Conservation (phyloP, 2,888 invertebrate genomes). For the Gymnoscelis rufifasciata region DNA sequence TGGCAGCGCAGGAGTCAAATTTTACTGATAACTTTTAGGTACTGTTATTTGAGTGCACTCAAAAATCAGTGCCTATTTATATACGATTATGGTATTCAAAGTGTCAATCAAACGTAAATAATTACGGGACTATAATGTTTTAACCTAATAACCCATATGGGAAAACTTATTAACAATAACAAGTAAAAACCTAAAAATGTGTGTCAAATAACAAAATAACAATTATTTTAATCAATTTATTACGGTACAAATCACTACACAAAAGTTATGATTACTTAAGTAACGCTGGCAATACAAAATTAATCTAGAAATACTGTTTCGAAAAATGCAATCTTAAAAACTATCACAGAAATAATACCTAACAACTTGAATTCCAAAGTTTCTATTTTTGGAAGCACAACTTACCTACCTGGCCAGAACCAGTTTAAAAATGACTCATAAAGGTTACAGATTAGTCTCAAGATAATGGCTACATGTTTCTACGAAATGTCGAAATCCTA, state of each 20-base stretch:
- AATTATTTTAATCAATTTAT: constrained; percentile 44
- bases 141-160: constrained; percentile 49
- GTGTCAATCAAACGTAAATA: constrained; percentile 65
- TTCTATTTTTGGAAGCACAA: constrained; percentile 45
- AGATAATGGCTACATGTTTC: constrained; percentile 21
- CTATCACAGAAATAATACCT: constrained; percentile 57
- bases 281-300: constrained; percentile 53
- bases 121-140: constrained; percentile 42
- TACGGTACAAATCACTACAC: constrained; percentile 53
- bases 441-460: constrained; percentile 27
- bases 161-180: constrained; percentile 41
- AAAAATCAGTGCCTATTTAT: constrained; percentile 27
- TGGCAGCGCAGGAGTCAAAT: constrained; percentile 32
- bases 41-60: constrained; percentile 29
- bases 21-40: constrained; percentile 5
- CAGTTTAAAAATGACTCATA: constrained; percentile 40
- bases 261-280: constrained; percentile 43
- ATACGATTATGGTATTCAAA: constrained; percentile 62
- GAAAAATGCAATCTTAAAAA: constrained; percentile 41
- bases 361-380: constrained; percentile 36
- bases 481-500: constrained; percentile 22
- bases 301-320: constrained; percentile 53
- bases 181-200: constrained; percentile 20
- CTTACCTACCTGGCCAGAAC: constrained; percentile 43
- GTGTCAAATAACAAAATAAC: constrained; percentile 59